Base-by-base conservation (phyloP, 2,888 invertebrate species). In the Drosophila cyrtoloma region DNA sequence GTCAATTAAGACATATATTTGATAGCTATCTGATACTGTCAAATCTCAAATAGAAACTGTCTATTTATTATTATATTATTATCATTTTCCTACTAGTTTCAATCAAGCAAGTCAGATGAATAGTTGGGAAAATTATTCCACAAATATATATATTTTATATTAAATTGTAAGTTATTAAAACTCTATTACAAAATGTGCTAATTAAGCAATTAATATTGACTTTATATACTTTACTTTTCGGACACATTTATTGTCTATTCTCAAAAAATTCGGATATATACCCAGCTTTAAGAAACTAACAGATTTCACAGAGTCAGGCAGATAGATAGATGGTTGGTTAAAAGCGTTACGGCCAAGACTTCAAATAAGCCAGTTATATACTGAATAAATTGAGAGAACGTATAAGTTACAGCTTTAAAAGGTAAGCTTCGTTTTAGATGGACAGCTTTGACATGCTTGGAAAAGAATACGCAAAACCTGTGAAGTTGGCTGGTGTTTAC, bases 1-100 rank as follows among this genome's bases (percentile, higher is more conserved):
- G 7, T 19, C 0, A 0, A 3, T 1, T 1, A 39, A 16, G 16
- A 7, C 16, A 37, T 19, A 37, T 19, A 0, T 19, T 19, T 3
- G 3, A 19, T 39, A 39, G 19, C 19, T 19, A 3, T 33, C 10
- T 33, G 32, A 33, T 10, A 30, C 30, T 0, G 5, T 28, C 0
- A 28, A 28, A 28, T 28, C 28, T 28, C 5, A 5, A 0, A 28
- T 28, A 28, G 28, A 28, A 5, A 28, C 5, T 28, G 5, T 28
- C 28, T 0, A 28, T 28, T 5, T 28, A 28, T 28, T 28, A 28
- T 28, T 28, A 28, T 28, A 28, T 28, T 28, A 28, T 28, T 28
- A 28, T 0, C 28, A 28, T 0, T 28, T 28, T 28, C 0, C 28
- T 28, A 28, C 28, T 5, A 28, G 28, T 5, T 28, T 28, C 28